Evolutionary conservation across 2,888 invertebrate genomes (phyloP), one percentile per base, ranked within the genome.

Genomic region (Clivina fossor): DNA sequence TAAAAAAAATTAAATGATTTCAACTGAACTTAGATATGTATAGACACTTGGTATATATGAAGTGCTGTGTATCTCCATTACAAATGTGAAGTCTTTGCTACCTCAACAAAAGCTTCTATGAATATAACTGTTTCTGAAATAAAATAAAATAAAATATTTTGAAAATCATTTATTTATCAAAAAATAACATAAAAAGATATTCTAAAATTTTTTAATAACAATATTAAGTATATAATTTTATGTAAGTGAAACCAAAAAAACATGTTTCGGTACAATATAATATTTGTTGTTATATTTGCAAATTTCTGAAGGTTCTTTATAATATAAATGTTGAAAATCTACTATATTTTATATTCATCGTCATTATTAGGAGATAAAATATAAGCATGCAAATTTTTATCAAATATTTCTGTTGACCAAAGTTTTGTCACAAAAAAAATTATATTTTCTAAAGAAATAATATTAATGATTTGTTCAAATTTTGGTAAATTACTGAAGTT

Each of bases 381-480:
- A 33, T 33, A 33, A 33, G 7, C 4, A 33, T 33, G 4, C 13
- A 33, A 33, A 5, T 33, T 33, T 8, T 33, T n/a, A 9, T 33
- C 33, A 33, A 33, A 33, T 4, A n/a, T 8, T 33, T 33, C 33
- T 11, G 33, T 33, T 33, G n/a, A 8, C 33, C 33, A 33, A 33
- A 13, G 33, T 33, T 26, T 26, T 26, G 26, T 26, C 5, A 26
- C 8, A 26, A 26, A 26, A 26, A 26, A 26, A 7, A 26, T 8
- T 7, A 26, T 7, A 8, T 26, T 26, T 7, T 26, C 26, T 7
- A 26, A 7, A 26, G 8, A 26, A 33, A 33, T 33, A 33, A 5
- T 9, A 33, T 5, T 33, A 33, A 33, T 33, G 4, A 33, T 33
- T 37, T 37, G n/a, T 37, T 37, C 37, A 37, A 37, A 37, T 18